Evolutionary conservation across 2,797 vertebrate species (phyloP), one percentile per base, ranked within the genome.

Genomic region (Dromococcyx pavoninus): DNA sequence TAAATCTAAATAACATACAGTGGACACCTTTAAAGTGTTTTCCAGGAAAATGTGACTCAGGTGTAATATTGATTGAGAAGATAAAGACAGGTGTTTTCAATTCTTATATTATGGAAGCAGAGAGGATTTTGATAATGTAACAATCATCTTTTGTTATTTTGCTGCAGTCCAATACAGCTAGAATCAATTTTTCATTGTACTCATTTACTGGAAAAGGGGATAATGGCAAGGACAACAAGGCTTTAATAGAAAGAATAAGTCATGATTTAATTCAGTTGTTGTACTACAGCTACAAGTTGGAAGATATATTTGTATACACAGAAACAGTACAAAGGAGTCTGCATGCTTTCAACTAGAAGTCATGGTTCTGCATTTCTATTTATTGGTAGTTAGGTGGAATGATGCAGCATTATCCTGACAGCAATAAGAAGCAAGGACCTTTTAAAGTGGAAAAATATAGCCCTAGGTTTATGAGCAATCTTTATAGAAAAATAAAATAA

Each of bases 161-260:
- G 78, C 88, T 94, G 94, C 91, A 94, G 95, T 74, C 92, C 91
- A 93, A 70, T 94, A 88, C 71, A 89, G 70, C 93, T 93, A 86
- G 81, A 97, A 96, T 93, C 75, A 92, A 89, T 97, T 97, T 97
- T 97, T 96, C 93, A 95, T 97, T 97, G 96, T 91, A 96, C 82
- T 97, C 85, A 89, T 96, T 95, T 97, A 95, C 75, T 83, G 88
- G 92, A 95, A 95, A 94, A 89, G 85, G 93, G 89, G 82, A 95
- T 95, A 91, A 91, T 91, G 69, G 92, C 94, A 93, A 97, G 87
- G 95, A 93, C 77, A 94, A 79, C 79, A 88, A 11, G 50, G 64
- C 64, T 93, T 96, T 97, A 94, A 93, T 96, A 95, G 94, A 95
- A 93, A 95, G 60, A 97, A 94, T 97, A 97, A 96, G 76, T 83